Evolutionary conservation across 1,140 invertebrate species (phyloP), one percentile per base, ranked within the genome.

Genomic region (Hermetia illucens): DNA sequence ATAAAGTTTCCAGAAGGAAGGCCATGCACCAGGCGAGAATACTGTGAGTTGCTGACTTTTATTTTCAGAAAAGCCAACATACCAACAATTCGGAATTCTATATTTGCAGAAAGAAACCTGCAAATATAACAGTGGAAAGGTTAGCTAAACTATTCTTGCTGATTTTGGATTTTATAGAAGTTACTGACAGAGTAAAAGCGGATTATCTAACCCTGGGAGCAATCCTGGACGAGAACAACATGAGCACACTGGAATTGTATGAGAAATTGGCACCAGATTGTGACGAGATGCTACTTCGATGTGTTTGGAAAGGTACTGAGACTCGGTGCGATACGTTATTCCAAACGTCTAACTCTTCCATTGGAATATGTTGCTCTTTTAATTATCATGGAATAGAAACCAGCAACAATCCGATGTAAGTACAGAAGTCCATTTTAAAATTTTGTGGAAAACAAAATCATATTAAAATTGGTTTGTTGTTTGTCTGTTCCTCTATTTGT

Each of bases 321-420:
- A 62, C 62, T 16, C 48, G 65, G 3, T 82, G 78, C 39, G 61
- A 67, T 8, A 57, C 57, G n/a, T 44, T 78, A 2, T 80, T 80
- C 47, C 55, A 68, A 31, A 54, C 60, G 25, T 62, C 70, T 2
- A 60, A 66, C 19, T 68, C 72, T 0, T 47, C 68, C 3, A 55
- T 74, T 34, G 71, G 68, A 3, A 45, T 66, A n/a, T 79, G 77
- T 39, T 79, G 77, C 40, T 65, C 70, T 2, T 79, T 77, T 41
- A 79, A 79, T 49, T 77, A 76, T 38, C 70, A 63, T 31, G 70
- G 58, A 1, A 39, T 44, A 2, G n/a, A n/a, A n/a, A n/a, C n/a
- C n/a, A n/a, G n/a, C n/a, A n/a, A n/a, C n/a, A n/a, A n/a, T n/a
- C n/a, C n/a, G n/a, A n/a, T n/a, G n/a, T n/a, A n/a, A n/a, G n/a